Base-by-base conservation (phyloP, 2,113 vertebrate genomes). In the Natator depressus region DNA sequence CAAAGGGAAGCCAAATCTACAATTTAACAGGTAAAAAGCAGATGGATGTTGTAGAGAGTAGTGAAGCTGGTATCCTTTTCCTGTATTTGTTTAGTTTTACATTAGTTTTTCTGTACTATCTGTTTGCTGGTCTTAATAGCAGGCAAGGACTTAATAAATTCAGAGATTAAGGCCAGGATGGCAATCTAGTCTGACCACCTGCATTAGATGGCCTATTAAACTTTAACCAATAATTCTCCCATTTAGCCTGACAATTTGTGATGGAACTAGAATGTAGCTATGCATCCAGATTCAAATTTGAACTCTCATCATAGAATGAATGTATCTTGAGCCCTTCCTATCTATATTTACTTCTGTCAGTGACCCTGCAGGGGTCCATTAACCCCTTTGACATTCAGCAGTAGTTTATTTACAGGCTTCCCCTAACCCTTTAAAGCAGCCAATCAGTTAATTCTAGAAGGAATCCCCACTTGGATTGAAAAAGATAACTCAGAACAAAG, bases 1-100 rank as follows among this genome's bases (percentile, higher is more conserved):
- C 84, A 91, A 35, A 20, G 38, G 92, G 87, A 76, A 95, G 84
- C n/a, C n/a, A 62, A 38, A 49, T 17, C n/a, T 91, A n/a, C 14
- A 79, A 47, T 2, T 76, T 47, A 46, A 65, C 65, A 69, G 17
- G 9, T 83, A 65, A 89, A 94, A 93, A 78, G 47, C 25, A n/a
- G 46, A 91, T 82, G 42, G 86, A 27, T 4, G 22, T 46, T 13
- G 8, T 19, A 87, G n/a, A 22, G 24, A 90, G 51, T 54, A 54
- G 38, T 24, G 17, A 35, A 38, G 2, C 4, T 5, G n/a, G 6
- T 69, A 54, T 20, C 75, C 1, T 69, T 89, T 84, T 87, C 16
- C 87, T 72, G 1, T 27, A 55, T 8, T 79, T 75, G 46, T 91
- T 12, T 69, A 46, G 54, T 59, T 59, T 87, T 93, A 22, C 81